Evolutionary conservation across 2,797 vertebrate genomes (phyloP).

Genomic region (Gadopsis marmoratus): DNA sequence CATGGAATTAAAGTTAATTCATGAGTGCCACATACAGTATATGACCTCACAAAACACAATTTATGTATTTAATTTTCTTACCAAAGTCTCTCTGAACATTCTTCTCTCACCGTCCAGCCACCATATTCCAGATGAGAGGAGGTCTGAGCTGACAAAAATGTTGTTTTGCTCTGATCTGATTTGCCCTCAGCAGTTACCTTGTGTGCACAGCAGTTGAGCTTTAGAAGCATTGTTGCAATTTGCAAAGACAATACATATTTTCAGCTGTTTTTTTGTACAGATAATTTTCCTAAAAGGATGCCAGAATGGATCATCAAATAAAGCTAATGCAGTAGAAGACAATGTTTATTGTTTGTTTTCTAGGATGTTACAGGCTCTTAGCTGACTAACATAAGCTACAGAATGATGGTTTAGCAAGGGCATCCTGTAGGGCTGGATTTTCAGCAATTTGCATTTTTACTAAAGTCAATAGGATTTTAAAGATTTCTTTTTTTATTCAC

Average conservation of each 20-base stretch:
- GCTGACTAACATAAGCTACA: too few relatives aligned
- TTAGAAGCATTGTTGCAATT: too few relatives aligned
- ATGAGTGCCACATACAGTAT: background rate
- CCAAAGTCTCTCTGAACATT: background rate
- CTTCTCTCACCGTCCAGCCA: background rate
- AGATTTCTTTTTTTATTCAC: background rate
- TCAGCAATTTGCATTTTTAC: background rate
- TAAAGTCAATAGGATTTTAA: background rate
- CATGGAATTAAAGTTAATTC: conserved; percentile 12
- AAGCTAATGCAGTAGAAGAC: background rate
- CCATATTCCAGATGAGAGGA: background rate
- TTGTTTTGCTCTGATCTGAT: background rate
- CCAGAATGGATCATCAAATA: background rate
- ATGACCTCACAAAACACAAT: conserved; percentile 10
- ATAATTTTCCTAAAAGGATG: background rate
- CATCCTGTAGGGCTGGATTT: background rate
- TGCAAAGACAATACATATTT: too few relatives aligned
- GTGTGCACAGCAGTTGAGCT: too few relatives aligned
- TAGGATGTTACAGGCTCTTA: too few relatives aligned
- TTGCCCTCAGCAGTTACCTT: background rate
- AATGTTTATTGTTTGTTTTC: background rate
- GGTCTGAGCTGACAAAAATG: background rate
- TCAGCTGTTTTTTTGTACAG: background rate
- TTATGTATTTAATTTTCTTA: background rate
- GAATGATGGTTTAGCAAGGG: background rate